These are phyloP conservation scores for Oscarella lobularis DNA, from an alignment of 37 sponge, comb jelly and placozoan species.

Conservation along the genomic window DNA sequence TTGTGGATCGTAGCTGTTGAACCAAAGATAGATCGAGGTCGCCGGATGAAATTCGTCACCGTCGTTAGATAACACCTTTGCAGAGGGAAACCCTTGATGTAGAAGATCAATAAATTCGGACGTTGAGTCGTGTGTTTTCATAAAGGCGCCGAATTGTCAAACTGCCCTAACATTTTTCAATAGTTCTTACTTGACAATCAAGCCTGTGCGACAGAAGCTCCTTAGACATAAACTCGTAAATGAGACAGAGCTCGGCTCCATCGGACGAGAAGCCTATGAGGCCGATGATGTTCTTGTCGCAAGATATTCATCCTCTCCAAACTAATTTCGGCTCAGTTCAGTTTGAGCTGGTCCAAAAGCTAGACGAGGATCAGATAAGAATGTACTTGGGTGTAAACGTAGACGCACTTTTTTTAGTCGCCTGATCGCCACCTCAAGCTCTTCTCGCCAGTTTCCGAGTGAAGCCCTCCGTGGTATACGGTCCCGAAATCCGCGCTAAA, in stretches of 20 bases:
- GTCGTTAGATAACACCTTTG: too few relatives aligned
- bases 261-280: background rate
- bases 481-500: background rate
- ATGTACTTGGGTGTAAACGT: background rate
- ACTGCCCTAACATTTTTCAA: too few relatives aligned
- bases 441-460: background rate
- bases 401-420: background rate
- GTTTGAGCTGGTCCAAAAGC: background rate
- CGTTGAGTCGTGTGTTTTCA: too few relatives aligned
- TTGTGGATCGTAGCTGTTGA: too few relatives aligned
- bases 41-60: too few relatives aligned
- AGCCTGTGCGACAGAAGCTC: background rate
- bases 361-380: too few relatives aligned
- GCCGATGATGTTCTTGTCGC: background rate
- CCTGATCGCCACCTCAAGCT: constrained; percentile 20
- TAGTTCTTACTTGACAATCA: background rate
- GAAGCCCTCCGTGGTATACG: background rate
- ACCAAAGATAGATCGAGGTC: too few relatives aligned
- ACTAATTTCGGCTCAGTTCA: background rate
- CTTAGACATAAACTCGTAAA: background rate
- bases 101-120: too few relatives aligned
- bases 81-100: too few relatives aligned
- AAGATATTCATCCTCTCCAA: background rate
- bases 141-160: too few relatives aligned
- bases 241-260: background rate